Conservation (phyloP, 1,140 invertebrate species). For the Drosophila saltans region DNA sequence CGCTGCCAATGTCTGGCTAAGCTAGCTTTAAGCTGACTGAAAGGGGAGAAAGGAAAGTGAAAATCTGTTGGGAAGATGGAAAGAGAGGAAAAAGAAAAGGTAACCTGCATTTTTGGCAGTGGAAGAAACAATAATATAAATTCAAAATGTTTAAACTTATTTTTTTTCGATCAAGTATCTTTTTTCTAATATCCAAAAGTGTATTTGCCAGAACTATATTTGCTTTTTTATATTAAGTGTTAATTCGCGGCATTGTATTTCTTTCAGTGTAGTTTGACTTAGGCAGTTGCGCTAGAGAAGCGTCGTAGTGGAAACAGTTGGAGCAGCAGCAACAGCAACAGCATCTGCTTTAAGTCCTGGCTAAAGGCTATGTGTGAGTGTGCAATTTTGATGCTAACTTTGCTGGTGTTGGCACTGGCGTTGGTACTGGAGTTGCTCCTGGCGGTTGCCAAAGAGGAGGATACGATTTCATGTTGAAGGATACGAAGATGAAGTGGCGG, state of each 20-base stretch:
- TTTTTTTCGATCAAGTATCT: no score
- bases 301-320: slow-evolving; percentile 21
- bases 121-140: not conserved
- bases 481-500: slow-evolving; percentile 73
- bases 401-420: not conserved
- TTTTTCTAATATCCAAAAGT: no score
- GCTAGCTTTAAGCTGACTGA: slow-evolving; percentile 47
- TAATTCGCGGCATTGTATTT: not conserved
- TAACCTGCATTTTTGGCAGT: slow-evolving; percentile 3
- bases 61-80: not conserved
- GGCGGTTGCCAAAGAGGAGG: slow-evolving; percentile 49
- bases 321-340: slow-evolving; percentile 8
- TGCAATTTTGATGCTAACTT: slow-evolving; percentile 59
- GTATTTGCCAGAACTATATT: no score
- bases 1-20: slow-evolving; percentile 53
- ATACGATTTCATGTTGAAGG: slow-evolving; percentile 19
- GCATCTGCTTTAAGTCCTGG: slow-evolving; percentile 52
- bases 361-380: slow-evolving; percentile 67
- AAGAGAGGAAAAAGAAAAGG: not conserved
- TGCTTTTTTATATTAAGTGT: no score
- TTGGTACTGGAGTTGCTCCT: slow-evolving; percentile 25
- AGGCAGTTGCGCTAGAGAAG: slow-evolving; percentile 13
- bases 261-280: not conserved
- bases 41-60: slow-evolving; percentile 24
- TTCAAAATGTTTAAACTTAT: no score